Evolutionary conservation across 2,113 vertebrate species (phyloP), one percentile per base, ranked within the genome.

Genomic region (Tauraco erythrolophus): DNA sequence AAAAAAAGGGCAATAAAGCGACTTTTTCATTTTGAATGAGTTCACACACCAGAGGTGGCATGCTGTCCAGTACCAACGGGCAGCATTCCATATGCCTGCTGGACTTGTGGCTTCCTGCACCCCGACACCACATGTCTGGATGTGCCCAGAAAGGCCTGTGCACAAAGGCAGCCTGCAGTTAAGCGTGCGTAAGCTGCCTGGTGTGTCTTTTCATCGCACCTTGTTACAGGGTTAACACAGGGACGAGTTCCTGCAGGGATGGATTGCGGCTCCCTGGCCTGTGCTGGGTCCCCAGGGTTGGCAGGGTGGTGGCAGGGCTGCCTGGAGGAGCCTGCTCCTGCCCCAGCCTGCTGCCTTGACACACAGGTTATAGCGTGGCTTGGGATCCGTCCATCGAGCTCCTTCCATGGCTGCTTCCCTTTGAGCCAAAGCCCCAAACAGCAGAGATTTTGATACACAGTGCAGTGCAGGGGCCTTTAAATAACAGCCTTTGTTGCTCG

Each of bases 211-310:
- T 41, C 30, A 10, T 14, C 58, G 51, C 9, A 41, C 27, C 5
- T 60, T 21, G 46, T 61, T 37, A 13, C 6, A 39, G 51, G 13
- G 7, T 50, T 74, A 56, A 46, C n/a, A 30, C 3, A 19, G 28
- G 28, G 45, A 33, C 0, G 0, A 75, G 54, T 25, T 33, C 30
- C 43, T 1, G 2, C 5, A 14, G n/a, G 31, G 28, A 37, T 7
- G 5, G 27, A 62, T 15, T 13, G 30, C 57, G 50, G 41, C 43
- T 64, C 35, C 56, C 51, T 30, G 35, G 9, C 45, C 58, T 2
- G 0, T 23, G 56, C 28, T 14, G 18, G 1, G 28, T 27, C 70
- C 56, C 61, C 19, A 22, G 35, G 61, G 35, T 56, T 50, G 43
- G 57, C n/a, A 11, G 0, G 1, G 43, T 0, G 2, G 22, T 4